Conservation (phyloP, 30 jellyfish, hydroid and myxozoan genomes). For the Rhopilema esculentum region DNA sequence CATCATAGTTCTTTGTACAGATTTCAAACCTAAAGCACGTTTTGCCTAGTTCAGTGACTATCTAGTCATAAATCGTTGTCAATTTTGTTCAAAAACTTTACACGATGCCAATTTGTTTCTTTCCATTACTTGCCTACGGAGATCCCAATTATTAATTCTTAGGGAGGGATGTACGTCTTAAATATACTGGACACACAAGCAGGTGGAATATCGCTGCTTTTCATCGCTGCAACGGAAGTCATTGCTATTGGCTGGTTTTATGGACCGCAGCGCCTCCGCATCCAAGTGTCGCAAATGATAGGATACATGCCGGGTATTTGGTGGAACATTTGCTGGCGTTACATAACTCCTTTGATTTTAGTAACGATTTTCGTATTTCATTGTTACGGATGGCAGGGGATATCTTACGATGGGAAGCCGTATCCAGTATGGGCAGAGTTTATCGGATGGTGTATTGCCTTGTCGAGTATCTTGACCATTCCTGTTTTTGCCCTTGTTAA, state of each 20-base stretch:
- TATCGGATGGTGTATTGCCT: conserved; percentile 86
- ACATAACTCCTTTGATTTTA: conserved; percentile 74
- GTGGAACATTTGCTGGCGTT: conserved; percentile 94
- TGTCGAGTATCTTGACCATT: conserved; percentile 64
- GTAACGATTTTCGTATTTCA: conserved; percentile 58
- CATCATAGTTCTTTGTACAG: too few species aligned
- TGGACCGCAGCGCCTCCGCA: conserved; percentile 86
- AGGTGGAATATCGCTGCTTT: conserved; percentile 87
- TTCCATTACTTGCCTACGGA: background rate
- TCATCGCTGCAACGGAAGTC: conserved; percentile 83
- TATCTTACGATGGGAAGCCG: conserved; percentile 53
- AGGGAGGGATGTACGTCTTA: conserved; percentile 94
- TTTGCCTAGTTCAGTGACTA: too few species aligned
- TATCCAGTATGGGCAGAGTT: conserved; percentile 94
- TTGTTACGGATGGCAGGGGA: conserved; percentile 71
- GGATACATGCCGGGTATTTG: conserved; percentile 90
- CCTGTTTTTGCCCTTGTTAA: conserved; percentile 73
- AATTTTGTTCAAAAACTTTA: too few species aligned
- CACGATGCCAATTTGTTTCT: background rate
- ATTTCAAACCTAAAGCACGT: too few species aligned
- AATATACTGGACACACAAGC: conserved; percentile 87
- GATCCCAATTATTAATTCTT: background rate
- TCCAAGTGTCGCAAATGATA: conserved; percentile 81
- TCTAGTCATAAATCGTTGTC: too few species aligned
- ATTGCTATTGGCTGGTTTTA: conserved; percentile 91